Conservation (phyloP, 2,888 invertebrate genomes). For the Trachelus troglodyta region DNA sequence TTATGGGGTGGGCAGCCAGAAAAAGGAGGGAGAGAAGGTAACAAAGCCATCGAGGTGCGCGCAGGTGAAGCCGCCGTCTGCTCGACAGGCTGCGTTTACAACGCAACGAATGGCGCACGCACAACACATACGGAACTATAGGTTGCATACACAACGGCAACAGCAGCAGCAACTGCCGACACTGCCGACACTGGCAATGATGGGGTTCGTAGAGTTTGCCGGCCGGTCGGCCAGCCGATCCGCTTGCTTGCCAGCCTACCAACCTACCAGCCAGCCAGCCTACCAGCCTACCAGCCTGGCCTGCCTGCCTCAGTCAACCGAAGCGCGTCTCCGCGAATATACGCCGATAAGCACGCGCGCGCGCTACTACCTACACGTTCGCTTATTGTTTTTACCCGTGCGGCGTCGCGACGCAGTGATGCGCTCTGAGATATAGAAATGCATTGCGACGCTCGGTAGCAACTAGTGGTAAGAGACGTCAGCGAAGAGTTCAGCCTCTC, state of each 20-base stretch:
- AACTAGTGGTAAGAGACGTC: too few relatives aligned
- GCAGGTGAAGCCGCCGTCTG: slow-evolving; percentile 36
- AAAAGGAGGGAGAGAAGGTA: background rate
- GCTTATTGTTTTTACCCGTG: too few relatives aligned
- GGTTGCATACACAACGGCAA: background rate
- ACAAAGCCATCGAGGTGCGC: slow-evolving; percentile 11
- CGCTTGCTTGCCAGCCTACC: background rate
- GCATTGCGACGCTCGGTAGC: too few relatives aligned
- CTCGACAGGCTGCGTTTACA: slow-evolving; percentile 38
- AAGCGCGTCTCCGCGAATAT: slow-evolving; percentile 37
- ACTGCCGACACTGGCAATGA: slow-evolving; percentile 19
- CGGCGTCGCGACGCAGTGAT: too few relatives aligned
- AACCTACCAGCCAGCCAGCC: slow-evolving; percentile 16
- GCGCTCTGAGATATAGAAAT: too few relatives aligned
- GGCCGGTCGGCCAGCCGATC: slow-evolving; percentile 4
- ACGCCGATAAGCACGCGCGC: slow-evolving; percentile 6
- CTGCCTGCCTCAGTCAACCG: slow-evolving; percentile 46
- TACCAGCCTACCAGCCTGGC: slow-evolving; percentile 13
- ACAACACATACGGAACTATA: slow-evolving; percentile 3
- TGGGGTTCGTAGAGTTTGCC: slow-evolving; percentile 20
- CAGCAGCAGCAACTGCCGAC: background rate
- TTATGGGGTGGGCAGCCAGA: background rate
- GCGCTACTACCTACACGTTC: too few relatives aligned
- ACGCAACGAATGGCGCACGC: slow-evolving; percentile 8
- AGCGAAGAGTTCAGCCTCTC: too few relatives aligned